Evolutionary conservation across 2,797 vertebrate species (phyloP).

Genomic region (Lemur catta): DNA sequence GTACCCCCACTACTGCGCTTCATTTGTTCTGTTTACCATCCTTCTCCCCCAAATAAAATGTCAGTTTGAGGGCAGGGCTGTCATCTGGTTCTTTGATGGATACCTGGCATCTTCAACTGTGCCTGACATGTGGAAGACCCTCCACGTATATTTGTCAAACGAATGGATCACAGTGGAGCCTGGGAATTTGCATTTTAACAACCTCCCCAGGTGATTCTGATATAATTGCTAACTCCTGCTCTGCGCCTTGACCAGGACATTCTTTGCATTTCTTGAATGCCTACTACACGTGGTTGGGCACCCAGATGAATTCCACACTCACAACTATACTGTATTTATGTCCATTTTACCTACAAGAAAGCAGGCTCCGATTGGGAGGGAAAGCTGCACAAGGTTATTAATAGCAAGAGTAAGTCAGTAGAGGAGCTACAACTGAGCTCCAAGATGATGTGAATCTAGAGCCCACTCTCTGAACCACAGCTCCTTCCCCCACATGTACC

Average conservation of each 20-base stretch:
- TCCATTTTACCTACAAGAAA: not conserved
- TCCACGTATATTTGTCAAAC: not conserved
- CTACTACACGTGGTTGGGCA: too few species aligned
- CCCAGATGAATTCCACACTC: not conserved
- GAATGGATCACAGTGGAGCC: not conserved
- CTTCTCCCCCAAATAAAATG: not conserved
- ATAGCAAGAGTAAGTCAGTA: not conserved
- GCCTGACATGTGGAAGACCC: not conserved
- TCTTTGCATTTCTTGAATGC: not conserved
- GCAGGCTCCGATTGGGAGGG: not conserved
- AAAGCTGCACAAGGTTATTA: not conserved
- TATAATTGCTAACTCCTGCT: too few species aligned
- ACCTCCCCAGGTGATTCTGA: not conserved
- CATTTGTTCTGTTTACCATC: not conserved
- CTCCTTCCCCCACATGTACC: rapidly evolving
- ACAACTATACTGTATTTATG: not conserved
- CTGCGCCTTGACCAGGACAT: not conserved
- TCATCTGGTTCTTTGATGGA: not conserved
- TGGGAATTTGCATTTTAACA: not conserved
- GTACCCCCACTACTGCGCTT: too few species aligned
- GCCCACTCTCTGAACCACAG: not conserved
- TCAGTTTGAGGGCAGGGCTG: not conserved
- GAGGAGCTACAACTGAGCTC: not conserved
- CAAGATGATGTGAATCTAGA: not conserved
- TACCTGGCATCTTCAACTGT: not conserved